Evolutionary conservation across 1,140 invertebrate genomes (phyloP).

Genomic region (Andricus grossulariae): DNA sequence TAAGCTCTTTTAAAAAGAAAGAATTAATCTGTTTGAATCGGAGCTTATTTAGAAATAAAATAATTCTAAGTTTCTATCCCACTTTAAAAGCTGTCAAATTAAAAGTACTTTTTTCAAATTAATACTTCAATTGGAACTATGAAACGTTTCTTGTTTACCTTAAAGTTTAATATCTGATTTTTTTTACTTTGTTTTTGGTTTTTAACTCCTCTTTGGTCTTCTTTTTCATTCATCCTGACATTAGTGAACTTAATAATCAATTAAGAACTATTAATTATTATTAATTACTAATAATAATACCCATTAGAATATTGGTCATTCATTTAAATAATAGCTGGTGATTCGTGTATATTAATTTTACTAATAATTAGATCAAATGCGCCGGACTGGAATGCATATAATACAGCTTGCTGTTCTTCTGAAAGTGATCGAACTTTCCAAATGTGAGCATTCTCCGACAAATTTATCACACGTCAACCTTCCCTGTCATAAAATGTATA

Average conservation of each 20-base stretch:
- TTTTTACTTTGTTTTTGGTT: no score
- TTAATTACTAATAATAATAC: neutral
- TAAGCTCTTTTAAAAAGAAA: neutral
- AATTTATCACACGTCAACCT: neutral
- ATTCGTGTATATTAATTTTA: neutral
- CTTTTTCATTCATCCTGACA: neutral
- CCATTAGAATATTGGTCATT: neutral
- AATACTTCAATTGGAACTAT: no score
- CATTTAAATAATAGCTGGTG: slow-evolving; percentile 26
- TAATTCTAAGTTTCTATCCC: no score
- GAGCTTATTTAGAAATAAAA: no score
- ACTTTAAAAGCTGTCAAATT: no score
- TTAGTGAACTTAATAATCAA: neutral
- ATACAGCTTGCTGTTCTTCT: slow-evolving; percentile 53
- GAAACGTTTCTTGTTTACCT: no score
- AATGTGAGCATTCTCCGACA: slow-evolving; percentile 51
- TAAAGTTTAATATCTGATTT: no score
- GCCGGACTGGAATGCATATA: slow-evolving; percentile 55
- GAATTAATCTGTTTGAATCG: no score
- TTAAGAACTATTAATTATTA: neutral
- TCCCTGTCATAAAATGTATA: neutral
- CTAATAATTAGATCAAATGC: slow-evolving; percentile 48
- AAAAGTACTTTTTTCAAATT: no score
- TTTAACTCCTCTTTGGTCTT: neutral
- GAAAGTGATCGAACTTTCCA: slow-evolving; percentile 53